Evolutionary conservation across 2,113 vertebrate genomes (phyloP), one percentile per base, ranked within the genome.

Genomic region (Toxostoma redivivum): DNA sequence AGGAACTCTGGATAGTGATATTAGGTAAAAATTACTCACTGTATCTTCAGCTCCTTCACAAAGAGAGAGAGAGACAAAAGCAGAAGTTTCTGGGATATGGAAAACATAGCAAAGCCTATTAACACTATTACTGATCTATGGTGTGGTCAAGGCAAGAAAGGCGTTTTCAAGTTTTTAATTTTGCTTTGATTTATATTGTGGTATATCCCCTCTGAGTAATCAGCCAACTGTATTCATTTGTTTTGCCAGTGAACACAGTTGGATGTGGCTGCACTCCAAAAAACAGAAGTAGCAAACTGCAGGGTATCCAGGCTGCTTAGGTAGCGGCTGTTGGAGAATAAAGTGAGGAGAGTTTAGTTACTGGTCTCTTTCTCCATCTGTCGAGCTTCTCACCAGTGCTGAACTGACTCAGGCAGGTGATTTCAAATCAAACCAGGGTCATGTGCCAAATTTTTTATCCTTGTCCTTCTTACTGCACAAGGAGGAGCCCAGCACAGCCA

Each of bases 221-320:
- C 82, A 79, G 81, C 88, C 79, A 80, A 64, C 83, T 94, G 66
- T 95, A 91, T 94, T 93, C 33, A 0, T 93, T 95, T 93, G 82
- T 94, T 97, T 97, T 93, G 88, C 91, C 91, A 94, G 71, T 66
- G 74, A 95, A 71, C 80, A 64, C 62, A 80, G 86, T 91, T 92
- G 83, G 76, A 77, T 56, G 51, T 96, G 92, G 76, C 92, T 96
- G 88, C 61, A 61, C 66, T 97, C 91, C 90, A 96, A 94, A 95
- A 77, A 87, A 25, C 58, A 86, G 79, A 90, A 94, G 77, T 90
- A 66, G 83, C 35, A 91, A 82, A 83, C 87, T 67, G 51, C 81
- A 73, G 90, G 86, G 50, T 84, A n/a, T 57, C 66, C 76, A 66
- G 47, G 86, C 88, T 80, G 87, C 65, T 93, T 92, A 86, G 92